These are phyloP conservation scores for Phoxinus dragarum DNA, from an alignment of 2,797 vertebrate genomes.

Conservation along the genomic window DNA sequence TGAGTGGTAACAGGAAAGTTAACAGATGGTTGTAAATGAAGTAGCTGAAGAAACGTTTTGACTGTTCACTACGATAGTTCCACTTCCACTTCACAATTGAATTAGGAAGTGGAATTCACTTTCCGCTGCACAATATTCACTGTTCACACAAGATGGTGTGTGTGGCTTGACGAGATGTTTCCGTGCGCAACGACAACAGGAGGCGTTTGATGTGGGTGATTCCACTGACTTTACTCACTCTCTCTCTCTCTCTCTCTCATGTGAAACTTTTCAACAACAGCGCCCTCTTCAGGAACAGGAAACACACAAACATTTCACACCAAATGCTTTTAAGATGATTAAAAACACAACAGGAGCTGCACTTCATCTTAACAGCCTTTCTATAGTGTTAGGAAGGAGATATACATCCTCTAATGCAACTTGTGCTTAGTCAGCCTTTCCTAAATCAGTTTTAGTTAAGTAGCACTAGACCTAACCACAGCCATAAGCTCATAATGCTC, in stretches of 20 bases:
- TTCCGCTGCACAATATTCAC: background rate
- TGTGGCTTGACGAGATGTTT: background rate
- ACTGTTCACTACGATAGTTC: background rate
- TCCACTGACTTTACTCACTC: background rate
- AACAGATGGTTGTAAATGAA: background rate
- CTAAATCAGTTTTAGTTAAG: conserved; percentile 1
- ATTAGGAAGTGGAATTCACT: background rate
- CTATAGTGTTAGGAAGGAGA: background rate
- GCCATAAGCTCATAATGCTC: background rate
- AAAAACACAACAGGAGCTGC: background rate
- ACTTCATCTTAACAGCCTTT: background rate
- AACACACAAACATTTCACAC: background rate
- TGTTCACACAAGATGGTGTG: background rate
- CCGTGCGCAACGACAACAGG: background rate
- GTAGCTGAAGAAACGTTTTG: background rate
- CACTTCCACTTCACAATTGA: background rate
- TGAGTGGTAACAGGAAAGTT: background rate
- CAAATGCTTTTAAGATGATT: background rate
- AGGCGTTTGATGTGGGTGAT: background rate
- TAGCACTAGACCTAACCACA: background rate
- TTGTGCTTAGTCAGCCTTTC: background rate
- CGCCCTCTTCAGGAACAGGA: background rate
- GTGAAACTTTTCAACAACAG: background rate
- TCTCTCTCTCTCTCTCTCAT: too few species aligned
- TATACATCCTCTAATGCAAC: conserved; percentile 11